These are phyloP conservation scores for Tamandua tetradactyla DNA, from an alignment of 2,797 vertebrate genomes.

Conservation along the genomic window DNA sequence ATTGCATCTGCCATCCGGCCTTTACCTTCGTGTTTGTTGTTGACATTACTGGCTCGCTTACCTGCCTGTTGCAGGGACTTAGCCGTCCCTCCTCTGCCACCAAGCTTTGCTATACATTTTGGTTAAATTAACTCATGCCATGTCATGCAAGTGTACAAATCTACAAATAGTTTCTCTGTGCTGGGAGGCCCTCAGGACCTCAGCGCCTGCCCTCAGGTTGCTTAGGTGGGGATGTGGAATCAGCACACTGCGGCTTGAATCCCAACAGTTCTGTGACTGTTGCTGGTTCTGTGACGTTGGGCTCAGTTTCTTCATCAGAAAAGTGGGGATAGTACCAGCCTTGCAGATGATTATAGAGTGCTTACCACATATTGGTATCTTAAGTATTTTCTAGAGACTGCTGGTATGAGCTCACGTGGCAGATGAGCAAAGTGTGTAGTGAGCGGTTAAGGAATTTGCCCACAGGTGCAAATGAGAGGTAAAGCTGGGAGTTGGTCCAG, in stretches of 20 bases:
- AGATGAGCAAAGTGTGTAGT: rapidly evolving
- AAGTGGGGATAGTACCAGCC: background rate
- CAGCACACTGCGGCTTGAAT: background rate
- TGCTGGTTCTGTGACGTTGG: background rate
- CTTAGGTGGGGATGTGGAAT: background rate
- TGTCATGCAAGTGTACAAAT: background rate
- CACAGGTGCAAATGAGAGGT: rapidly evolving
- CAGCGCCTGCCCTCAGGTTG: rapidly evolving
- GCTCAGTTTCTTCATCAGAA: background rate
- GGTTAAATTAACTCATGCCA: rapidly evolving
- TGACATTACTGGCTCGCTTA: background rate
- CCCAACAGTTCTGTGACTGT: background rate
- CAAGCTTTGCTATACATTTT: rapidly evolving
- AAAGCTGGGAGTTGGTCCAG: background rate
- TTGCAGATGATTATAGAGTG: rapidly evolving
- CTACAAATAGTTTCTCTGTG: background rate
- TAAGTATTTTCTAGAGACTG: background rate
- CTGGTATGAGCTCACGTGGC: rapidly evolving
- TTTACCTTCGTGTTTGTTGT: background rate
- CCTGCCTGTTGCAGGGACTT: background rate
- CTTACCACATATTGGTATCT: rapidly evolving
- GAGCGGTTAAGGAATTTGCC: background rate
- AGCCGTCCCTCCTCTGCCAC: rapidly evolving
- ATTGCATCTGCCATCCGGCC: rapidly evolving
- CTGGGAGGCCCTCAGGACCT: background rate